Base-by-base conservation (phyloP, 1,140 invertebrate species). In the Macrostomum lignano region DNA sequence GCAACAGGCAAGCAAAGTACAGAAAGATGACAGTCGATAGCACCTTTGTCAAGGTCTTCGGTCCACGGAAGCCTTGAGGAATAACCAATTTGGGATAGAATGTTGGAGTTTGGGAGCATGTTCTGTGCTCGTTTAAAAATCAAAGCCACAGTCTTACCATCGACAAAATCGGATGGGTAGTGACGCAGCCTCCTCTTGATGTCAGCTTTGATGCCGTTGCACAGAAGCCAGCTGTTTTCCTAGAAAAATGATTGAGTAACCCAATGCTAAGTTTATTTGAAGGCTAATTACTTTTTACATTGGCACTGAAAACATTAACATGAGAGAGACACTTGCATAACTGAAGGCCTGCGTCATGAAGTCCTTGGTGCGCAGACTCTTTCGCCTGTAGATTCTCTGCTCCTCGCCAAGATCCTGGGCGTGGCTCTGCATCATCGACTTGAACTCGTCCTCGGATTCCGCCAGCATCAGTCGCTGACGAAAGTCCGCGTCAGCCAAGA, bases 1-100 rank as follows among this genome's bases (percentile, higher is more conserved):
- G 67, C 20, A 70, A 52, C 24, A 69, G 54, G 47, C 67, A 68
- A 31, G 66, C 67, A 55, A 69, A 69, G 48, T 69, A 69, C 4
- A 69, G 59, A 47, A 69, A 69, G 21, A 68, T 53, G n/a, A 66
- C 65, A 4, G 67, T 67, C 21, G 63, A 65, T 29, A 66, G 44
- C 7, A 51, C 58, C 46, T 67, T 67, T 37, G 61, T 57, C 7
- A 65, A 42, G 7, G 64, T 62, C 36, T 55, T 55, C 32, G 53
- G 52, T 9, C 65, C 65, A 15, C 53, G 38, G 17, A 67, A 38
- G 24, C 56, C 58, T 60, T 37, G 28, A 46, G 42, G 33, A 25
- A 26, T 29, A 28, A 30, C n/a, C n/a, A n/a, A n/a, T n/a, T n/a
- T n/a, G n/a, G n/a, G n/a, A n/a, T n/a, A n/a, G n/a, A n/a, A n/a